Base-by-base conservation (phyloP, 2,888 invertebrate genomes). In the Hydrotaea diabolus region DNA sequence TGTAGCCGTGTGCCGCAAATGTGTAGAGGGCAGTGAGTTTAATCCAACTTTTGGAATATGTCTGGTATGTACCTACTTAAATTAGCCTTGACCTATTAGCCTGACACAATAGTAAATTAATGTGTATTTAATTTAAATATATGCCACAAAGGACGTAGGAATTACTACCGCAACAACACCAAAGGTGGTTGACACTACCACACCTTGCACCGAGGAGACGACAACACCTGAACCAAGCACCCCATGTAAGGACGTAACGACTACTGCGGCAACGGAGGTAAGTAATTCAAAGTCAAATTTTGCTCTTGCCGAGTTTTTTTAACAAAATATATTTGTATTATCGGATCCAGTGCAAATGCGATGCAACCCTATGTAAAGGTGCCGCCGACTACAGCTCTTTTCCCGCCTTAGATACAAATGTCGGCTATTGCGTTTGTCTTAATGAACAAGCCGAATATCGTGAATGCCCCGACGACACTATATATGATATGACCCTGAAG, bases 361-460 rank as follows among this genome's bases (percentile, higher is more conserved):
- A 82, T 26, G 26, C 15, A 13, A 9, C 46, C 0, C 55, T 36
- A 21, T 83, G 83, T 43, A 11, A 17, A 31, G 62, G 77, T 9
- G 64, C 17, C 11, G 53, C 8, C 5, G 21, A 80, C 11, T n/a
- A 9, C 11, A n/a, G 11, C 0, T 59, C 62, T 9, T 80, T 75
- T 55, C 62, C 80, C 1, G 73, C 80, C 15, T 1, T 5, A 7
- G 66, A 69, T 15, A 73, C 80, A 0, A 74, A 43, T 3, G 21
- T 66, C n/a, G 80, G 73, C 0, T 83, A 77, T 17, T 83, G 83
- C 17, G 19, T 53, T 57, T 83, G 83, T 17, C 0, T 49, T 11
- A 59, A 83, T 7, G 19, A 57, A 43, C 19, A 17, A 15, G 0
- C 77, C 0, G 21, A 59, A 62, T 83, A 80, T 66, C 66, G 53